Percentiles rank a stretch among this genome's conserved stretches.
These are phyloP conservation scores for Caenorhabditis zanzibari DNA, from an alignment of 2,888 invertebrate genomes.

Conservation along the genomic window DNA sequence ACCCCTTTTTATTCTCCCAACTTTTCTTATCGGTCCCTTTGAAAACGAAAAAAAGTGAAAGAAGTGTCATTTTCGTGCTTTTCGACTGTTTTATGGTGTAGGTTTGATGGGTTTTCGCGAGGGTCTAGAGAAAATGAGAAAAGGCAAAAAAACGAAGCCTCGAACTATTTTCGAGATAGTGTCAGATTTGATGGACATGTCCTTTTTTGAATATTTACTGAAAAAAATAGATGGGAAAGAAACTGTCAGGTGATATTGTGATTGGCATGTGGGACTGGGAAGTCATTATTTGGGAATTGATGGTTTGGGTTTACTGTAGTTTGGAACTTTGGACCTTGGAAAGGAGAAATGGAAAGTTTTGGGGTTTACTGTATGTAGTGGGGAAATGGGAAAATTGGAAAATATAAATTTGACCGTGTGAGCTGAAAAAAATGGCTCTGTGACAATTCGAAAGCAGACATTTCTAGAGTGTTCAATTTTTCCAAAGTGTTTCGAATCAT, in stretches of 20 bases:
- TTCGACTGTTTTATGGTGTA: constrained; percentile 17
- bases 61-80: not conserved
- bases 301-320: not conserved
- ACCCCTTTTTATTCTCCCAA: constrained; percentile 17
- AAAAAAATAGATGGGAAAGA: not conserved
- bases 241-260: constrained; percentile 2
- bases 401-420: no score
- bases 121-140: constrained; percentile 49
- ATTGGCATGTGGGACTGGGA: not conserved
- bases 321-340: not conserved
- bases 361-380: not conserved
- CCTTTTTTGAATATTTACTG: not conserved
- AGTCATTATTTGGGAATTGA: not conserved
- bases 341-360: not conserved
- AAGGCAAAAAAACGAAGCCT: not conserved
- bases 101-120: constrained; percentile 36
- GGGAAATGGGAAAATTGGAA: not conserved
- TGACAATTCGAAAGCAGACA: no score
- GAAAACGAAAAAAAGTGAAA: not conserved
- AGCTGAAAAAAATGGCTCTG: no score
- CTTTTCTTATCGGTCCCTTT: constrained; percentile 39
- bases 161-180: constrained; percentile 16
- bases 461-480: not conserved
- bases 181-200: constrained; percentile 34
- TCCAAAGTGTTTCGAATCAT: no score